Percentiles rank a stretch among this genome's conserved stretches.
Conservation (phyloP, 2,113 vertebrate species). For the Esox niger region DNA sequence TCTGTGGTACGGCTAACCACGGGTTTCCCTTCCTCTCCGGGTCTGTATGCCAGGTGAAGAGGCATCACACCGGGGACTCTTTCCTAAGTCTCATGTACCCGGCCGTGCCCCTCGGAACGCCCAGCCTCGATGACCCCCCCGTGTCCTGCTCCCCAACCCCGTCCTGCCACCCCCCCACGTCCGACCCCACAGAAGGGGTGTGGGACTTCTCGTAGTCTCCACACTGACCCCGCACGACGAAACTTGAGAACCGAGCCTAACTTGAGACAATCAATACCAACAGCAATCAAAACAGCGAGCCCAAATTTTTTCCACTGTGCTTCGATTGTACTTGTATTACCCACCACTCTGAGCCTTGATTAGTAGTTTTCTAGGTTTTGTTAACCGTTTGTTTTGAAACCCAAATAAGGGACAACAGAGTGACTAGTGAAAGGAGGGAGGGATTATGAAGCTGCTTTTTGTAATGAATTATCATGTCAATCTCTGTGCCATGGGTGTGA, state of each 20-base stretch:
- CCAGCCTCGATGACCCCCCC: conserved; percentile 66
- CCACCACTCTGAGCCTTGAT: conserved; percentile 57
- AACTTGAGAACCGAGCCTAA: conserved; percentile 44
- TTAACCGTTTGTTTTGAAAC: conserved; percentile 22
- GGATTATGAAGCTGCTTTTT: conserved; percentile 47
- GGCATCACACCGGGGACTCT: conserved; percentile 82
- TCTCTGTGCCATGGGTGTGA: neutral
- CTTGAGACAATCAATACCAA: conserved; percentile 55
- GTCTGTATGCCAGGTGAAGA: conserved; percentile 80
- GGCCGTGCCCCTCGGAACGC: conserved; percentile 65
- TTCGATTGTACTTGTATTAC: conserved; percentile 45
- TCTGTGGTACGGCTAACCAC: neutral
- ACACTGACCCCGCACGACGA: neutral
- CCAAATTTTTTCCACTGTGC: conserved; percentile 60
- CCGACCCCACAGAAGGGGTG: conserved; percentile 47
- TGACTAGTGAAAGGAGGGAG: conserved; percentile 36
- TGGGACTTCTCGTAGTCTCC: conserved; percentile 72
- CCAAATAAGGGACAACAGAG: neutral
- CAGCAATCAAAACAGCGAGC: conserved; percentile 38
- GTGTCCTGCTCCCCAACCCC: conserved; percentile 50
- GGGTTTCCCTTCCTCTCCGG: conserved; percentile 8
- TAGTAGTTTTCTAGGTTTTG: conserved; percentile 30
- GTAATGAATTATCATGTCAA: conserved; percentile 5
- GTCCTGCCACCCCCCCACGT: conserved; percentile 35
- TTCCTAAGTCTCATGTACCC: conserved; percentile 88